These are phyloP conservation scores for Coronaproctus castanopsis DNA, from an alignment of 2,888 invertebrate genomes.

Conservation along the genomic window DNA sequence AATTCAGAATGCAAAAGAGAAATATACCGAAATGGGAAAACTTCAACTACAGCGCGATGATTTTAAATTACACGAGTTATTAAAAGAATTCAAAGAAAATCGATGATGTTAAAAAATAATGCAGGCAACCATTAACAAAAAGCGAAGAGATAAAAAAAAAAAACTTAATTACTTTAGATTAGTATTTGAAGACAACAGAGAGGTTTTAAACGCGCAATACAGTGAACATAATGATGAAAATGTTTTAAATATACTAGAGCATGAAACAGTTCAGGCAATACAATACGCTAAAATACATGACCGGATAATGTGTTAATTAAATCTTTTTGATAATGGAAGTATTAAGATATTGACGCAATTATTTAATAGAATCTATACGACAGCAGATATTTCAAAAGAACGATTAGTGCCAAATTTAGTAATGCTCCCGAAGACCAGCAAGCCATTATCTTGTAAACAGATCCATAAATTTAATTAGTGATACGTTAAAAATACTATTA, in stretches of 20 bases:
- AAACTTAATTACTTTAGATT: neutral
- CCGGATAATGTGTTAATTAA: neutral
- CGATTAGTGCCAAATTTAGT: neutral
- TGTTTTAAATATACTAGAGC: neutral
- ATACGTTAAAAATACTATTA: too few species aligned
- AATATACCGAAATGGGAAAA: neutral
- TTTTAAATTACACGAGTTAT: neutral
- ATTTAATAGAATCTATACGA: neutral
- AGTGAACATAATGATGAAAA: neutral
- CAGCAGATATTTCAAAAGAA: neutral
- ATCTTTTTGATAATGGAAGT: neutral
- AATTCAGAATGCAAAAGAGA: neutral
- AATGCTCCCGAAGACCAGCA: neutral
- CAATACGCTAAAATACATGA: neutral
- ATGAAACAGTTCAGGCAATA: neutral
- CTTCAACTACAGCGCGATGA: neutral
- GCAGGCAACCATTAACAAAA: neutral
- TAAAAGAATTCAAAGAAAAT: neutral
- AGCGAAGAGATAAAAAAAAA: neutral
- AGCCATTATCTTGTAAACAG: neutral
- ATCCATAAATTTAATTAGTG: too few species aligned
- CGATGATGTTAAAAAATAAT: neutral
- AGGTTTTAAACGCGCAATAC: neutral
- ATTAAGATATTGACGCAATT: neutral
- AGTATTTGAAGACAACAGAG: neutral